A percentile compares a stretch with the other conserved stretches of the same genome.
phyloP scores from a whole-genome alignment of 2,797 vertebrate species.

The Notoglanidium macrostoma region DNA sequence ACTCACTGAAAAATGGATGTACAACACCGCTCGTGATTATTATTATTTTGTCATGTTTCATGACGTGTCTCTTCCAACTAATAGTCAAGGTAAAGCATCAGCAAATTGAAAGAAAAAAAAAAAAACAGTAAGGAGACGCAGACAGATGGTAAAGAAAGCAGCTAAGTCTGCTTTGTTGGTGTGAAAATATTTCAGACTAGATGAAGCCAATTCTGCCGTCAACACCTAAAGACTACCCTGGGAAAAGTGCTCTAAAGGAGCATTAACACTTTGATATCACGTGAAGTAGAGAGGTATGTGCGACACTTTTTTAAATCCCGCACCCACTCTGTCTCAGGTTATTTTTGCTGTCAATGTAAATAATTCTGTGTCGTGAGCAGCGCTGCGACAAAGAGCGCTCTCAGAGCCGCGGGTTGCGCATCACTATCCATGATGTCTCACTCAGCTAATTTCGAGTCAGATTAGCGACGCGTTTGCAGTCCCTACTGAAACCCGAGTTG shows the following conservation, averaged over 20 bases:
- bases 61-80: background rate
- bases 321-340: background rate
- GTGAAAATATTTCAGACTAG: background rate
- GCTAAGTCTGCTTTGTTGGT: background rate
- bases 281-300: background rate
- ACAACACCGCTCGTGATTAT: background rate
- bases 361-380: background rate
- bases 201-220: background rate
- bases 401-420: background rate
- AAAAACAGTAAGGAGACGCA: background rate
- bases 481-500: background rate
- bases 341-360: background rate
- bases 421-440: background rate
- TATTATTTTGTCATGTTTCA: background rate
- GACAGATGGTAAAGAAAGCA: background rate
- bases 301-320: background rate
- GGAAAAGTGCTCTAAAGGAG: background rate
- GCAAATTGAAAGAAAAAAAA: background rate
- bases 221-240: background rate
- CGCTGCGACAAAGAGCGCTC: background rate
- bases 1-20: background rate
- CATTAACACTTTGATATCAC: background rate
- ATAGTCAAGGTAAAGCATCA: background rate
- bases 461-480: background rate
- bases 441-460: background rate